Evolutionary conservation across 1,140 invertebrate species (phyloP).

Genomic region (Monomorium pharaonis): DNA sequence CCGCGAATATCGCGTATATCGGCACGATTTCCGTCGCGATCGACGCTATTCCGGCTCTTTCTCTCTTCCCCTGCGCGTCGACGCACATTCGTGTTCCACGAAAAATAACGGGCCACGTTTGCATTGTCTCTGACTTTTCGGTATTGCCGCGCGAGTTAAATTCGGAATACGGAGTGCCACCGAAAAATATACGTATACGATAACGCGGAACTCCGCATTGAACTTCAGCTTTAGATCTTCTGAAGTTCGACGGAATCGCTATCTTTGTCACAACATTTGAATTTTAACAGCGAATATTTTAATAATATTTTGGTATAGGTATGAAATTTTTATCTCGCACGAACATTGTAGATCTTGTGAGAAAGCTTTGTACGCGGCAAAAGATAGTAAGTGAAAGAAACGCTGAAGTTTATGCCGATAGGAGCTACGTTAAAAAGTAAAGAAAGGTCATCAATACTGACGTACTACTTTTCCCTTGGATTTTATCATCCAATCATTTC

Average conservation of each 20-base stretch:
- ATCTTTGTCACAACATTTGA: not conserved
- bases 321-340: not conserved
- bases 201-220: not conserved
- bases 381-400: not conserved
- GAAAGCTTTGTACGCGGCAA: not conserved
- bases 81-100: no score
- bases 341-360: not conserved
- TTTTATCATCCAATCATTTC: no score
- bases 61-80: not conserved
- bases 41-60: no score
- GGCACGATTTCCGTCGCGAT: not conserved
- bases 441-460: no score
- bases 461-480: no score
- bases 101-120: not conserved
- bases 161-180: not conserved
- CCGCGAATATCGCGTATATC: not conserved
- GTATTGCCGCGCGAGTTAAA: not conserved
- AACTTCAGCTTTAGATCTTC: not conserved
- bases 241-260: not conserved
- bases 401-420: not conserved
- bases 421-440: not conserved
- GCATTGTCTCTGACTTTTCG: not conserved
- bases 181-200: not conserved
- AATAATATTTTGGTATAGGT: not conserved
- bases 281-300: not conserved